These are phyloP conservation scores for Forbesichthys papilliferus DNA, from an alignment of 2,113 vertebrate species.

Conservation along the genomic window DNA sequence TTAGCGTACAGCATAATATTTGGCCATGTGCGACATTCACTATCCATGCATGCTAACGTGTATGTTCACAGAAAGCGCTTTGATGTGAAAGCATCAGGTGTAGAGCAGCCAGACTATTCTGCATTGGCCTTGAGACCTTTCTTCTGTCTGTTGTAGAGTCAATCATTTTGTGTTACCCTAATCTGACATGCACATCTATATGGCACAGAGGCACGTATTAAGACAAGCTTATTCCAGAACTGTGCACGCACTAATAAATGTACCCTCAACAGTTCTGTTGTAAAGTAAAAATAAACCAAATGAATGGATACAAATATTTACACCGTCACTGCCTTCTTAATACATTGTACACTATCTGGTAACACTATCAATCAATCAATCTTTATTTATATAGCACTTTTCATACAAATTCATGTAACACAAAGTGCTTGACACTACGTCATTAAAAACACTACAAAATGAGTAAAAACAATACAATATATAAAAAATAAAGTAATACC, in stretches of 20 bases:
- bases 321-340: neutral
- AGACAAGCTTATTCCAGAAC: too few species aligned
- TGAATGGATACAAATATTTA: neutral
- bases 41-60: slow-evolving; percentile 12
- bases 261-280: neutral
- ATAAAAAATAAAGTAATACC: too few species aligned
- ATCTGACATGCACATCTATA: too few species aligned
- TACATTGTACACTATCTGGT: slow-evolving; percentile 4
- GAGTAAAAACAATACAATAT: too few species aligned
- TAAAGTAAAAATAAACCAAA: neutral
- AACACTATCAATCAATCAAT: neutral
- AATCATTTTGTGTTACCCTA: too few species aligned
- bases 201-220: too few species aligned
- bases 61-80: slow-evolving; percentile 22
- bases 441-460: too few species aligned
- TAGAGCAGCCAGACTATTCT: slow-evolving; percentile 46
- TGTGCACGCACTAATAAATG: neutral
- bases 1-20: slow-evolving; percentile 16
- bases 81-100: slow-evolving; percentile 41
- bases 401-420: too few species aligned
- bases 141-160: slow-evolving; percentile 11
- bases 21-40: slow-evolving; percentile 34
- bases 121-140: slow-evolving; percentile 54
- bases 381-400: too few species aligned
- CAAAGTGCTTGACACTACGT: too few species aligned